Evolutionary conservation across 2,888 invertebrate species (phyloP), one percentile per base, ranked within the genome.

Genomic region (Drosophila ustulata): DNA sequence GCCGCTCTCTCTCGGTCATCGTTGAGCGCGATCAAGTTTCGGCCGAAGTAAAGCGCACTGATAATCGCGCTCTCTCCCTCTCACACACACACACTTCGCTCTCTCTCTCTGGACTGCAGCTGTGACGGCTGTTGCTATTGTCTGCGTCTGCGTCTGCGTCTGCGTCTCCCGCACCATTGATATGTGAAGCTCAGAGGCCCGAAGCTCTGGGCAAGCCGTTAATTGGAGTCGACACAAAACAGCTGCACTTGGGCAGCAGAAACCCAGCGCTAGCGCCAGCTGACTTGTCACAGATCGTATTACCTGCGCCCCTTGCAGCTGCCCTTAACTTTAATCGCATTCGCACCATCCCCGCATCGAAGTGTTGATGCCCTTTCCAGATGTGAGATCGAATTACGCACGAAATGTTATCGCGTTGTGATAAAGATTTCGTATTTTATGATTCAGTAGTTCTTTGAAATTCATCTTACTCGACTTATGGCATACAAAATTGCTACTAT

Each of bases 231-330:
- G 65, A 68, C 65, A 56, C 32, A 66, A 68, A 76, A 76, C 76
- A 76, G 68, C 76, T 76, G 76, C 72, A 76, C 76, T 63, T 63
- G 41, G 47, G 28, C 32, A 67, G 37, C 71, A 55, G 51, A 71
- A 66, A 71, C 26, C 49, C 66, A 49, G 49, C 55, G 41, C 61
- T 63, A 82, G 82, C 82, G 86, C 82, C 82, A 85, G 82, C 82
- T 85, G 82, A 82, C 82, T 85, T 71, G 52, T 56, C 72, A 50
- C 72, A 77, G 80, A 78, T 82, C 82, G 65, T 68, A 71, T 82
- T 82, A 79, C 78, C 23, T 25, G 39, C 13, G 47, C 47, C 55
- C 58, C 58, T 56, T 32, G 11, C 39, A 28, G 47, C 13, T 25
- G 43, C 64, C 63, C 73, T 57, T 50, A 56, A 26, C 7, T 28